A percentile compares a stretch with the other conserved stretches of the same genome.
These are phyloP conservation scores for Dasypus novemcinctus DNA, from an alignment of 2,113 vertebrate species.

Conservation along the genomic window DNA sequence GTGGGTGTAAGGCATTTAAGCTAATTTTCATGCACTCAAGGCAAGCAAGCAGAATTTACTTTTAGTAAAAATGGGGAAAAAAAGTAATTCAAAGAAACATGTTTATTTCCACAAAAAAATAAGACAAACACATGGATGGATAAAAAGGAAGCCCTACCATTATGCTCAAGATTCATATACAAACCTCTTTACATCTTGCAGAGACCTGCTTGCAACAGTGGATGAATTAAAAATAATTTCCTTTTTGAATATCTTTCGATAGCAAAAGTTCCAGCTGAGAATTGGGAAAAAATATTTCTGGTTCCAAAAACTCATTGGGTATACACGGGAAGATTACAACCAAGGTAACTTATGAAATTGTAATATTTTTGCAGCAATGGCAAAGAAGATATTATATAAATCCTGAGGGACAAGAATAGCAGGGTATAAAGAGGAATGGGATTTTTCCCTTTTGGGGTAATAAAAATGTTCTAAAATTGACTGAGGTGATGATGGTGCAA, in stretches of 20 bases:
- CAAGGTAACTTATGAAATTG: too few species aligned
- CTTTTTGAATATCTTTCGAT: neutral
- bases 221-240: neutral
- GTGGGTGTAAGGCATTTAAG: neutral
- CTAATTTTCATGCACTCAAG: neutral
- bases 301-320: conserved; percentile 76
- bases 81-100: neutral
- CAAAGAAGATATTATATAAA: too few species aligned
- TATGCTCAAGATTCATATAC: neutral
- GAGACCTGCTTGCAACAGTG: accelerated
- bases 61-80: neutral
- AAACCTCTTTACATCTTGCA: neutral
- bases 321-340: too few species aligned
- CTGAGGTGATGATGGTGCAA: too few species aligned
- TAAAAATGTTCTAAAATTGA: too few species aligned
- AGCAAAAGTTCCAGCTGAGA: neutral
- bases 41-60: neutral
- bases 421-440: too few species aligned
- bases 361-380: too few species aligned
- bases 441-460: too few species aligned
- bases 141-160: neutral
- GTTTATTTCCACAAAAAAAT: neutral
- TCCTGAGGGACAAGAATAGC: too few species aligned
- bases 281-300: neutral
- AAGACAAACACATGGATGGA: neutral